Percentiles rank a stretch among this genome's conserved stretches.
These are phyloP conservation scores for Euspilapteryx auroguttella DNA, from an alignment of 2,888 invertebrate species.

Conservation along the genomic window DNA sequence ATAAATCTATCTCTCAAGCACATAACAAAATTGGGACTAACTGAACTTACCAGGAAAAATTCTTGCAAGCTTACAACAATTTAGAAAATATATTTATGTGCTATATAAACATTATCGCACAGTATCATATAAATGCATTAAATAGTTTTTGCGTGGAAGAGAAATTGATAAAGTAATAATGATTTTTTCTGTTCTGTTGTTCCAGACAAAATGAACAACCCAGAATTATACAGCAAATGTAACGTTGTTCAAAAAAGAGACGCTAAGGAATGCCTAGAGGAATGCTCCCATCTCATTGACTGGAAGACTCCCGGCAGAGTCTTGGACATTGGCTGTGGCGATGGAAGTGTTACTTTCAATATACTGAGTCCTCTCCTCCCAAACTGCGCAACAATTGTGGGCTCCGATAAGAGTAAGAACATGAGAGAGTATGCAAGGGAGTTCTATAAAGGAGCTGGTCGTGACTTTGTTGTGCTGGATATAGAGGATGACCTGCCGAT, in stretches of 20 bases:
- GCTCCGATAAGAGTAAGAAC: conserved; percentile 69
- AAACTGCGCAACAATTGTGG: conserved; percentile 55
- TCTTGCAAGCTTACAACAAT: too few relatives aligned
- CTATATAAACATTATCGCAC: too few relatives aligned
- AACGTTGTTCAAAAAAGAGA: conserved; percentile 68
- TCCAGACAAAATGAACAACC: conserved; percentile 71
- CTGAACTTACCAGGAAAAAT: too few relatives aligned
- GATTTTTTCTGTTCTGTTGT: too few relatives aligned
- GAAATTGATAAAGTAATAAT: too few relatives aligned
- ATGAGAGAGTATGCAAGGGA: conserved; percentile 71
- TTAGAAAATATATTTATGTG: too few relatives aligned
- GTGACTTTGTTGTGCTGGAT: conserved; percentile 58
- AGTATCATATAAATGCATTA: too few relatives aligned
- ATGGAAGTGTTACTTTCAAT: conserved; percentile 69
- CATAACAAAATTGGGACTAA: too few relatives aligned
- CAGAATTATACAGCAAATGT: conserved; percentile 67
- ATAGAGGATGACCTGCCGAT: conserved; percentile 55
- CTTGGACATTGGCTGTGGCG: conserved; percentile 75
- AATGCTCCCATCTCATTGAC: conserved; percentile 59
- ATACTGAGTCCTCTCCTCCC: conserved; percentile 66
- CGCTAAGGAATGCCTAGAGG: conserved; percentile 57
- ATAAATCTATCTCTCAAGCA: too few relatives aligned
- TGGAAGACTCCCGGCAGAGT: conserved; percentile 57
- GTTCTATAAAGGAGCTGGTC: conserved; percentile 39
- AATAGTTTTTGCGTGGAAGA: too few relatives aligned